phyloP scores from a whole-genome alignment of 92 coral and sea anemone genomes.

The Desmophyllum pertusum region DNA sequence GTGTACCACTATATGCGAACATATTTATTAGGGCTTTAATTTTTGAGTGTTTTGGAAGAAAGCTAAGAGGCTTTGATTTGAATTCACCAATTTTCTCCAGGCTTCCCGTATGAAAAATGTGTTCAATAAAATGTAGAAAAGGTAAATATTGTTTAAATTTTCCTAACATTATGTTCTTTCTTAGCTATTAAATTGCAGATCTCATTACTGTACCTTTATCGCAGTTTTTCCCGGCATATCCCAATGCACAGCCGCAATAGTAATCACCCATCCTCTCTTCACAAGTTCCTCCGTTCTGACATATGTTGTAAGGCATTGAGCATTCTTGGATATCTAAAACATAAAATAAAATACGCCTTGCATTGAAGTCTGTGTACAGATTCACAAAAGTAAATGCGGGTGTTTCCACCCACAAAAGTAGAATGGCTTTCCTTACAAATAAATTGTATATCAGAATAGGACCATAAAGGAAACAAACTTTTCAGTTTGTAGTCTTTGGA shows the following conservation, averaged over 20 bases:
- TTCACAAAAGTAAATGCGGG: not conserved
- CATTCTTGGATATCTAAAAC: slow-evolving; percentile 29
- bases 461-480: too few species aligned
- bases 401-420: not conserved
- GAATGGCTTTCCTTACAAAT: too few species aligned
- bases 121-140: too few species aligned
- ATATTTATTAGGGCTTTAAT: too few species aligned
- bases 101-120: too few species aligned
- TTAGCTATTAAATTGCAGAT: not conserved
- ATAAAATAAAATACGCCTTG: not conserved
- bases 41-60: too few species aligned
- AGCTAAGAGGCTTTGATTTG: too few species aligned
- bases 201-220: not conserved
- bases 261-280: slow-evolving; percentile 25
- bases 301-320: not conserved
- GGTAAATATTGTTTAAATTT: not conserved
- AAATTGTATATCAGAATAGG: too few species aligned
- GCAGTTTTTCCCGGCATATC: slow-evolving; percentile 39
- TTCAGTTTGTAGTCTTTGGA: too few species aligned
- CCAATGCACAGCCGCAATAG: slow-evolving; percentile 18
- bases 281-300: slow-evolving; percentile 45
- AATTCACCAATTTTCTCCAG: too few species aligned
- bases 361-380: not conserved
- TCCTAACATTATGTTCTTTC: not conserved
- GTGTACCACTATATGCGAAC: too few species aligned